Base-by-base conservation (phyloP, 2,797 vertebrate genomes). In the Sebastes itinus region DNA sequence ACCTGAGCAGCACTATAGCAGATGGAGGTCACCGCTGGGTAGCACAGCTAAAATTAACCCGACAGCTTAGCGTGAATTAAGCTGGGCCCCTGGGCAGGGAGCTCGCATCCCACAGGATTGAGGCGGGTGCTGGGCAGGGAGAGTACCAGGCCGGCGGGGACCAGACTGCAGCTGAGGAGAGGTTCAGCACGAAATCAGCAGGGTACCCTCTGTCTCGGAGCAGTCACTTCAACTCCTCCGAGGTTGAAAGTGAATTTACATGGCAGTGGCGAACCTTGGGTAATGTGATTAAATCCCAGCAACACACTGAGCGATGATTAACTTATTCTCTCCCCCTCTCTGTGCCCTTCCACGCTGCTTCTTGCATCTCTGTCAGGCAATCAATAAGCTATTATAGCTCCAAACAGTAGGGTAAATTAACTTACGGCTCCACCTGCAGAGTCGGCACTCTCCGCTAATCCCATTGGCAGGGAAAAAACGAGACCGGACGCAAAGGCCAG, bases 321-420 rank as follows among this genome's bases (percentile, higher is more conserved):
- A 94, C 94, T 96, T 95, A 95, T 95, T 93, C 91, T 88, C 90
- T 92, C 79, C 81, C 80, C 80, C 86, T 82, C 76, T 69, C 78
- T 58, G 70, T 92, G 89, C 88, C 89, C 87, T 92, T 93, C 92
- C 80, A 81, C 33, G 67, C 86, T 83, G 81, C 89, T 78, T 92
- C 88, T 89, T 89, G 92, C 92, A 88, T 94, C 92, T 94, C 90
- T 90, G 93, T 93, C 93, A 93, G 89, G 85, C 93, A 94, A 96
- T 96, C 95, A 95, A 96, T 96, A 96, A 96, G 94, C 95, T 94
- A 96, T 96, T 96, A 96, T 91, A 93, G 94, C 89, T 93, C 84
- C 86, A 86, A 95, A 95, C 94, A 92, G 92, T 81, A 75, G 90
- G 85, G 75, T 88, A 94, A 96, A 96, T 96, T 90, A 96, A 95